phyloP scores from a whole-genome alignment of 2,888 invertebrate species.

The Ormia ochracea region DNA sequence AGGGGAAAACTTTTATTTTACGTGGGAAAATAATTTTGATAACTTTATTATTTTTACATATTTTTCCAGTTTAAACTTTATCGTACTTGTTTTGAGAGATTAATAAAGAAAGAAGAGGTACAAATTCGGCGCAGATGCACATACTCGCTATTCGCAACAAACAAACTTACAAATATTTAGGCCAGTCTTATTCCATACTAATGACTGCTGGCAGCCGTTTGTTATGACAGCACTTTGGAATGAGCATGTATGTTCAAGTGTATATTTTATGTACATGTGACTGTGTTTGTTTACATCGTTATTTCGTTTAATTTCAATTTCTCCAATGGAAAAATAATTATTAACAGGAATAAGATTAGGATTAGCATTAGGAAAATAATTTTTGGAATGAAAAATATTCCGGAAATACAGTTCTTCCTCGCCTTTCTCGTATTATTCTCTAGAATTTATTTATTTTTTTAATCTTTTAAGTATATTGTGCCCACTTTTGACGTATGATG shows the following conservation, averaged over 20 bases:
- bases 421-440: no score
- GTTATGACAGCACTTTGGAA: background rate
- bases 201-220: background rate
- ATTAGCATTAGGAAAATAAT: no score
- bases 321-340: no score
- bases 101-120: background rate
- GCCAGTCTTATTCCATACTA: background rate
- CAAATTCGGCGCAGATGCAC: background rate
- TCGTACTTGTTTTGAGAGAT: background rate
- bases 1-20: slow-evolving; percentile 8
- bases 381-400: no score
- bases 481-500: no score
- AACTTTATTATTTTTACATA: background rate
- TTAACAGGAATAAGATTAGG: no score
- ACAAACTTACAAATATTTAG: background rate
- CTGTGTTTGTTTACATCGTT: no score
- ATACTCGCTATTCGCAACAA: background rate
- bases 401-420: no score
- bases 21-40: slow-evolving; percentile 41
- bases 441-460: no score
- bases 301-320: no score
- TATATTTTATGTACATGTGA: background rate
- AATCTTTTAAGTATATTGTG: no score
- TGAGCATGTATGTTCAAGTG: slow-evolving; percentile 3
- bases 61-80: background rate